A percentile compares a stretch with the other conserved stretches of the same genome.
These are phyloP conservation scores for Amaurobius ferox DNA, from an alignment of 2,888 invertebrate species.

Conservation along the genomic window DNA sequence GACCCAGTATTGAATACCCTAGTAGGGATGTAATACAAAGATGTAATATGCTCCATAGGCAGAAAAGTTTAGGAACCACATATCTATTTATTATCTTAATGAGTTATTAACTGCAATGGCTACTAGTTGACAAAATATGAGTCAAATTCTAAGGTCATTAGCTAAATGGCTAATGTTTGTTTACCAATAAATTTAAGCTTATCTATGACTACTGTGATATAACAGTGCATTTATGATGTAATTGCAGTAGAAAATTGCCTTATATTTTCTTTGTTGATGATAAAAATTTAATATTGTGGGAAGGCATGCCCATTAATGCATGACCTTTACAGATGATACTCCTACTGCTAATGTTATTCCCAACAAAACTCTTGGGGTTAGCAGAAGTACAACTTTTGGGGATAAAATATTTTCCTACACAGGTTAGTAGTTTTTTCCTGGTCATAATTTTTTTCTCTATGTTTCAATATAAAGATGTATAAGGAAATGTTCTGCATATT, in stretches of 20 bases:
- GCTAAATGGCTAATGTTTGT: too few relatives aligned
- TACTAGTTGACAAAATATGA: too few relatives aligned
- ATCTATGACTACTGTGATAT: not conserved
- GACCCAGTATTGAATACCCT: too few relatives aligned
- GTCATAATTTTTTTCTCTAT: too few relatives aligned
- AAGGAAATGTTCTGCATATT: too few relatives aligned
- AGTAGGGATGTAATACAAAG: too few relatives aligned
- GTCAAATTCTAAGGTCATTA: too few relatives aligned
- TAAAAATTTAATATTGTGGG: not conserved
- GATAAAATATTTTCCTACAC: constrained; percentile 11
- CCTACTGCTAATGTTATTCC: not conserved
- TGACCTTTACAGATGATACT: constrained; percentile 45
- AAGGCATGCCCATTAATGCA: constrained; percentile 51
- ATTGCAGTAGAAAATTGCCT: not conserved
- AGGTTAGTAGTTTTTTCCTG: constrained; percentile 42
- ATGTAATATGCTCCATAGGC: too few relatives aligned
- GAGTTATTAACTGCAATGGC: too few relatives aligned
- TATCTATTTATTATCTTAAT: too few relatives aligned
- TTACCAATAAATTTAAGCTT: not conserved
- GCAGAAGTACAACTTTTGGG: constrained; percentile 24
- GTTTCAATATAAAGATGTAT: too few relatives aligned
- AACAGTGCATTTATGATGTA: not conserved
- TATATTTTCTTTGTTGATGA: not conserved
- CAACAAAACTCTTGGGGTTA: constrained; percentile 10
- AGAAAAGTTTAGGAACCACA: too few relatives aligned